Conservation (phyloP, 2,888 invertebrate genomes). For the Bombyx huttoni region DNA sequence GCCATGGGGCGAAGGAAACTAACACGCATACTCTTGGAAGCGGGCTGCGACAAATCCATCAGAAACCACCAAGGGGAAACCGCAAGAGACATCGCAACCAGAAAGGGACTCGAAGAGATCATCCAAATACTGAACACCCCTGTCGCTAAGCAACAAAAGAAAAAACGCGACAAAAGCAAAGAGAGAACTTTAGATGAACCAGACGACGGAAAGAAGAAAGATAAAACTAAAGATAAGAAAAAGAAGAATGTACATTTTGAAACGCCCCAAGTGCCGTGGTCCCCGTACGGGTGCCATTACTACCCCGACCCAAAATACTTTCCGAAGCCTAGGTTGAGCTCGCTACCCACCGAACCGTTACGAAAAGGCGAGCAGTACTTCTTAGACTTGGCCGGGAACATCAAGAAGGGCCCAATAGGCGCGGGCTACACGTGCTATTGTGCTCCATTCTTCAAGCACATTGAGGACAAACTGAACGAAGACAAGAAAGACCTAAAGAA, state of each 20-base stretch:
- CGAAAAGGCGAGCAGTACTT: conserved; percentile 94
- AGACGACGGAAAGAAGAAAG: conserved; percentile 52
- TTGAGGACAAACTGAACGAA: conserved; percentile 86
- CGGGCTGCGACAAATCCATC: conserved; percentile 78
- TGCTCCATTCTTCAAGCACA: conserved; percentile 90
- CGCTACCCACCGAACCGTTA: conserved; percentile 88
- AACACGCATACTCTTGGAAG: conserved; percentile 90
- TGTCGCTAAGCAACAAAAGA: conserved; percentile 54
- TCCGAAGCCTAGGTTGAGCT: conserved; percentile 87
- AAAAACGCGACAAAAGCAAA: conserved; percentile 63
- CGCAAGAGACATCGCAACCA: conserved; percentile 88
- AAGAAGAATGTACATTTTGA: conserved; percentile 73
- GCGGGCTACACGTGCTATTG: conserved; percentile 94
- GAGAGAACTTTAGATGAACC: conserved; percentile 71
- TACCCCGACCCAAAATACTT: conserved; percentile 89
- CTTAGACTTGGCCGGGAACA: conserved; percentile 93
- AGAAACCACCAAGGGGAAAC: conserved; percentile 92
- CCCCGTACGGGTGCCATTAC: conserved; percentile 93
- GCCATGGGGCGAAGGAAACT: conserved; percentile 86
- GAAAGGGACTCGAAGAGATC: conserved; percentile 90
- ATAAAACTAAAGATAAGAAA: conserved; percentile 54
- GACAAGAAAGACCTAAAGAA: conserved; percentile 85
- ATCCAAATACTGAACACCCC: conserved; percentile 80
- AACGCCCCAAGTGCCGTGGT: conserved; percentile 76
- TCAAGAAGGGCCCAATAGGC: conserved; percentile 95